phyloP scores from a whole-genome alignment of 2,113 vertebrate species.

The Tor tambroides region DNA sequence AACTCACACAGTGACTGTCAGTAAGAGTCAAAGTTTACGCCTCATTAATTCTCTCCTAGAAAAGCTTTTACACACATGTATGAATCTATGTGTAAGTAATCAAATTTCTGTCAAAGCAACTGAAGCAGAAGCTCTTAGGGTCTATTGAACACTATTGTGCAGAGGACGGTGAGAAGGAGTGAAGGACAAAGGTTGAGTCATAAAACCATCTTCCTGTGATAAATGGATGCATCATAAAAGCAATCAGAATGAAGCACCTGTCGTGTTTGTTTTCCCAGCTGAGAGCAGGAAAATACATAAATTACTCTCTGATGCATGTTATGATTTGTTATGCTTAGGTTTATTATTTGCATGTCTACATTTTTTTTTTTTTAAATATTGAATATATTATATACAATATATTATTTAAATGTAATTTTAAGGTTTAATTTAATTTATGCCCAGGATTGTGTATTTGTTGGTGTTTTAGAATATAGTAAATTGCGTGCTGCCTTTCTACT shows the following conservation, averaged over 20 bases:
- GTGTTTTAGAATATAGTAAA: background rate
- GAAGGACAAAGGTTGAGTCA: slow-evolving; percentile 39
- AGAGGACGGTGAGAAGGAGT: background rate
- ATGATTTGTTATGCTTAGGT: background rate
- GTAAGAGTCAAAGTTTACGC: background rate
- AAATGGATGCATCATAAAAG: slow-evolving; percentile 9
- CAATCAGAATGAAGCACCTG: too few species aligned
- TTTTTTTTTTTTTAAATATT: background rate
- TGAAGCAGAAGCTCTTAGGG: background rate
- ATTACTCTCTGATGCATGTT: background rate
- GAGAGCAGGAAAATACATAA: background rate
- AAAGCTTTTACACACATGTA: background rate
- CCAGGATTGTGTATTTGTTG: too few species aligned
- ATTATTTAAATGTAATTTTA: background rate
- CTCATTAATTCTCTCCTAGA: background rate
- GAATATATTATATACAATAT: background rate
- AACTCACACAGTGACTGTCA: background rate
- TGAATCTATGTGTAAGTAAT: background rate
- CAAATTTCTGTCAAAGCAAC: background rate
- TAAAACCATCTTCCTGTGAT: background rate
- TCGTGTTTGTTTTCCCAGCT: slow-evolving; percentile 26
- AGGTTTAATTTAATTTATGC: background rate
- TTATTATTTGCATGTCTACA: background rate
- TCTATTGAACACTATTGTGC: background rate
- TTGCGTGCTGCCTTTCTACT: background rate